Evolutionary conservation across 2,888 invertebrate species (phyloP), one percentile per base, ranked within the genome.

Genomic region (Pyrrhosoma nymphula): DNA sequence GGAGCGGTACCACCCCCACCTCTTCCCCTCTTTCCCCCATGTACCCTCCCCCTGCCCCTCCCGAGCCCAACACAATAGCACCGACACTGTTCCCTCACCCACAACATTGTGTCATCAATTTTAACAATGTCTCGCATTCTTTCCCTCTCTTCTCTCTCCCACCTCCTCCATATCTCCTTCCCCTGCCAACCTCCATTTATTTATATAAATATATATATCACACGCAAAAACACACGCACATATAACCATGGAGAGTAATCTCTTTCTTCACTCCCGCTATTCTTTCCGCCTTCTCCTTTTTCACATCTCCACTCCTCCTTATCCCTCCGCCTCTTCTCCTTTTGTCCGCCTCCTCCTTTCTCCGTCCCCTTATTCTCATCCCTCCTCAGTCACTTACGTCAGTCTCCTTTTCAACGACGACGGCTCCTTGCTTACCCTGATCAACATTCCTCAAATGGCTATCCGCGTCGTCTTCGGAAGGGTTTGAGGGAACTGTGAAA

Each of bases 91-190:
- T 89, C 55, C 89, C 56, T 55, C 55, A 89, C 89, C 89, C 89
- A 55, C 89, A 26, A 89, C 89, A 89, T 56, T 55, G 89, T 56
- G 55, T 89, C 89, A 89, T 89, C 89, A 89, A 89, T 89, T 89
- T 89, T 89, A 89, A 55, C 89, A 89, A 89, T 56, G 89, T 56
- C 55, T 89, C n/a, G 89, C 89, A 55, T 89, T 89, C 55, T 89
- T 89, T 26, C 56, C 4, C 2, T 39, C 47, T 47, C 47, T 47
- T 8, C 47, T n/a, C 2, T 26, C 35, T 12, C 75, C 75, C 75
- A 82, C n/a, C 14, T 8, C 47, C n/a, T 4, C 4, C 4, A 63
- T 23, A 69, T 69, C 1, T 69, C 60, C 60, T 20, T 60, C 60
- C 2, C 6, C 16, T 16, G 1, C 16, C 18, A 6, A n/a, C n/a